Conservation (phyloP, 92 coral and sea anemone species). For the Zoanthus solanderi region DNA sequence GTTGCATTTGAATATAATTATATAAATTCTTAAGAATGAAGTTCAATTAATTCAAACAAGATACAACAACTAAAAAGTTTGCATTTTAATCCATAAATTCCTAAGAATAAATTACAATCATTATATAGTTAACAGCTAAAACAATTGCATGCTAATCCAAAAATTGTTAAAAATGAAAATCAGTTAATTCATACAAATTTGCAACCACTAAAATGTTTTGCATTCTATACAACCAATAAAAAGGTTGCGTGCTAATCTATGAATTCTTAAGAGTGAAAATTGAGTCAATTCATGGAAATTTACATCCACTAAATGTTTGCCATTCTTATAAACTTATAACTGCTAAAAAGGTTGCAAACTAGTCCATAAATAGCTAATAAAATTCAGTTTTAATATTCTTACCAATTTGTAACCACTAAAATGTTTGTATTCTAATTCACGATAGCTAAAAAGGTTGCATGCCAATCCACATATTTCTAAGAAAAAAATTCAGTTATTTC, state of each 20-base stretch:
- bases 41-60: not conserved
- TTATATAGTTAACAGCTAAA: not conserved
- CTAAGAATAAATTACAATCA: not conserved
- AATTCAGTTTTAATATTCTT: too few relatives aligned
- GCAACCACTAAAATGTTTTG: not conserved
- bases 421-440: too few relatives aligned
- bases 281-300: too few relatives aligned
- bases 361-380: not conserved
- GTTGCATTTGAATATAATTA: not conserved
- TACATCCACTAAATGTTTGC: not conserved
- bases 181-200: not conserved
- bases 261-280: not conserved
- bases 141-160: not conserved
- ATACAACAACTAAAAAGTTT: not conserved
- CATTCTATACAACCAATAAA: too few relatives aligned
- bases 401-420: too few relatives aligned
- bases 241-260: not conserved
- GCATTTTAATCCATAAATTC: not conserved
- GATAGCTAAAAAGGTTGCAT: too few relatives aligned
- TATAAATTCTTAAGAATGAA: not conserved
- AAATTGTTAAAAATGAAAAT: not conserved
- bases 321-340: not conserved
- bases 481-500: too few relatives aligned
- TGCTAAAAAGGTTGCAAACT: not conserved
- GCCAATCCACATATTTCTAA: too few relatives aligned